Evolutionary conservation across 2,113 vertebrate genomes (phyloP).

Genomic region (Polyodon spathula): DNA sequence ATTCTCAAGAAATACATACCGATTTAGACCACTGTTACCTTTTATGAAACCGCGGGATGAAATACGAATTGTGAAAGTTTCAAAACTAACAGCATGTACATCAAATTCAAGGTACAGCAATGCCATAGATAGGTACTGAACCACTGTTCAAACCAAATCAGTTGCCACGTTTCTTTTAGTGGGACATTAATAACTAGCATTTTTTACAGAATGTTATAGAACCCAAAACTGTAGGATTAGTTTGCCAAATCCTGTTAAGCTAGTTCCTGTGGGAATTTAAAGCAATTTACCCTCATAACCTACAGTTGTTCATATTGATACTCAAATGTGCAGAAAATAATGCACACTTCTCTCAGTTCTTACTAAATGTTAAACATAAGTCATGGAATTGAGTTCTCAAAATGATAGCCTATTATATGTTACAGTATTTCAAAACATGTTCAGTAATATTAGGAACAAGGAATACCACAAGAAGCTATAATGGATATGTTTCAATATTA

Average conservation of each 20-base stretch:
- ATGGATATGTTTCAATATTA: too few species aligned
- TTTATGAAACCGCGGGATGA: background rate
- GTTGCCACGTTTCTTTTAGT: background rate
- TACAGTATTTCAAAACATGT: too few species aligned
- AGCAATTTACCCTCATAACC: background rate
- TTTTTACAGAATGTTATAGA: background rate
- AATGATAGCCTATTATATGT: too few species aligned
- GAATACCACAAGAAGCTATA: too few species aligned
- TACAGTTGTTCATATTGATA: too few species aligned
- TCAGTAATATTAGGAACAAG: too few species aligned
- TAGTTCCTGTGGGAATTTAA: background rate
- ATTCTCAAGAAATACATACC: slow-evolving; percentile 3
- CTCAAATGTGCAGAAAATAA: background rate
- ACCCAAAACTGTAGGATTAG: background rate
- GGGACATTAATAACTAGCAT: background rate
- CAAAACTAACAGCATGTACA: background rate
- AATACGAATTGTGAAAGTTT: background rate
- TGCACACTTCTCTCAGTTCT: too few species aligned
- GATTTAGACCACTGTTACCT: slow-evolving; percentile 1
- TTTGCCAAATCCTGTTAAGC: background rate
- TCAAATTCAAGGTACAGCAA: too few species aligned
- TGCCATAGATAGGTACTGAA: too few species aligned
- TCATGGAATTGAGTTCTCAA: too few species aligned
- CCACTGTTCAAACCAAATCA: too few species aligned
- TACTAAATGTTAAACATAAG: too few species aligned